Conservation (phyloP, 2,888 invertebrate species). For the Dione vanillae region DNA sequence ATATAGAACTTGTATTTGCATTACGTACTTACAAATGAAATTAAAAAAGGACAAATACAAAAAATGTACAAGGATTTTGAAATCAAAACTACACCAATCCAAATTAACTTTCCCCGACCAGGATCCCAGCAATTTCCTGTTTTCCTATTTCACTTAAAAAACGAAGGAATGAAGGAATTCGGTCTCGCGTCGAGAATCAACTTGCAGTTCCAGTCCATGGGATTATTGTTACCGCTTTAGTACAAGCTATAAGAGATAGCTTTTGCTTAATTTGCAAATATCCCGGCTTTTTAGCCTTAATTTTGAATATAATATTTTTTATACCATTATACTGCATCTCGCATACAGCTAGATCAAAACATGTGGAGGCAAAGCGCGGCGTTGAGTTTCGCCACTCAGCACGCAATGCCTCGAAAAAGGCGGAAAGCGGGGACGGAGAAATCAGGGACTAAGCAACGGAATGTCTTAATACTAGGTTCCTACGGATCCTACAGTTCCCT, state of each 20-base stretch:
- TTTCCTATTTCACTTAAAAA: slow-evolving; percentile 54
- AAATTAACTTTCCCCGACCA: slow-evolving; percentile 46
- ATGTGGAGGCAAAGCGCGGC: no score
- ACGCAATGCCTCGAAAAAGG: no score
- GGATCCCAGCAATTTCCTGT: slow-evolving; percentile 56
- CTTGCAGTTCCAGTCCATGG: slow-evolving; percentile 62
- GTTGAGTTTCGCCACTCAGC: no score
- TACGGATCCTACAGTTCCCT: no score
- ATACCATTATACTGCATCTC: no score
- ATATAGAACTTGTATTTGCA: background rate
- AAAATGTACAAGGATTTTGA: slow-evolving; percentile 6
- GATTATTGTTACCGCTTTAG: slow-evolving; percentile 54
- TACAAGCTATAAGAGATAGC: slow-evolving; percentile 43
- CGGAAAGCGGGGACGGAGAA: no score
- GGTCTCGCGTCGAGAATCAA: slow-evolving; percentile 61
- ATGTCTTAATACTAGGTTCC: no score
- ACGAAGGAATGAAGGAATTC: slow-evolving; percentile 41
- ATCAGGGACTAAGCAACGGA: no score
- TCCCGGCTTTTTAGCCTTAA: no score
- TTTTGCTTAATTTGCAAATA: slow-evolving; percentile 21
- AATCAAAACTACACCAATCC: slow-evolving; percentile 39
- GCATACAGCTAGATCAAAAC: no score
- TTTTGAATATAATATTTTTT: no score
- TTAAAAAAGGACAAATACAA: background rate
- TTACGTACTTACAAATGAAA: background rate